These are phyloP conservation scores for Staurois parvus DNA, from an alignment of 2,797 vertebrate genomes.

Conservation along the genomic window DNA sequence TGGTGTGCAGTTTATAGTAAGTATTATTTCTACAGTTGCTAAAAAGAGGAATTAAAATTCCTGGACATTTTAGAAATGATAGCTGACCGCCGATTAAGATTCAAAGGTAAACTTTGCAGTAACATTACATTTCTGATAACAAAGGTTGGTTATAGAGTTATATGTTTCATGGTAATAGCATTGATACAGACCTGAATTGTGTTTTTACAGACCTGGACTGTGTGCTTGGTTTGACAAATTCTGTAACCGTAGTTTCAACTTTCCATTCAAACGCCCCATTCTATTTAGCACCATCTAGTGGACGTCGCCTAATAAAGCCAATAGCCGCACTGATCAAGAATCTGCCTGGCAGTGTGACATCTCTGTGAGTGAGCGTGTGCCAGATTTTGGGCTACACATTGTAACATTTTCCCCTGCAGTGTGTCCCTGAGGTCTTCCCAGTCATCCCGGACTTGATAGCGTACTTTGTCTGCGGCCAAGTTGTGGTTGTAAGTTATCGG, in stretches of 20 bases:
- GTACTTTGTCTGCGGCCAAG: conserved; percentile 25
- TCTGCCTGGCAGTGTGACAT: conserved; percentile 34
- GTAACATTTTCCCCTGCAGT: conserved; percentile 35
- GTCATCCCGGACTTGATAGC: conserved; percentile 20
- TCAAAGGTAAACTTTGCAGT: too few species aligned
- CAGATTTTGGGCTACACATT: conserved; percentile 10
- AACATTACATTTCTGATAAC: too few species aligned
- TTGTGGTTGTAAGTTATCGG: conserved; percentile 34
- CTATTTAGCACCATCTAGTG: conserved; percentile 20
- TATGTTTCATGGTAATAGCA: too few species aligned
- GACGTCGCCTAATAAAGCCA: background rate
- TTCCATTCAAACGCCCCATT: background rate
- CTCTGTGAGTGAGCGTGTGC: background rate
- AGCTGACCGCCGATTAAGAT: too few species aligned
- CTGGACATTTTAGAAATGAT: too few species aligned
- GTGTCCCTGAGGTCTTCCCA: conserved; percentile 21
- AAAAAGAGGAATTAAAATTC: too few species aligned
- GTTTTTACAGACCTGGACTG: too few species aligned
- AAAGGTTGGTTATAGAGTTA: too few species aligned
- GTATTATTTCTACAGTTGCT: too few species aligned
- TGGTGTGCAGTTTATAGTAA: too few species aligned
- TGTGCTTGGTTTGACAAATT: background rate
- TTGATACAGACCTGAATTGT: too few species aligned
- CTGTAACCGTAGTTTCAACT: too few species aligned
- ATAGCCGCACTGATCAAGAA: conserved; percentile 23